phyloP scores from a whole-genome alignment of 2,113 vertebrate genomes.

The Origma solitaria region DNA sequence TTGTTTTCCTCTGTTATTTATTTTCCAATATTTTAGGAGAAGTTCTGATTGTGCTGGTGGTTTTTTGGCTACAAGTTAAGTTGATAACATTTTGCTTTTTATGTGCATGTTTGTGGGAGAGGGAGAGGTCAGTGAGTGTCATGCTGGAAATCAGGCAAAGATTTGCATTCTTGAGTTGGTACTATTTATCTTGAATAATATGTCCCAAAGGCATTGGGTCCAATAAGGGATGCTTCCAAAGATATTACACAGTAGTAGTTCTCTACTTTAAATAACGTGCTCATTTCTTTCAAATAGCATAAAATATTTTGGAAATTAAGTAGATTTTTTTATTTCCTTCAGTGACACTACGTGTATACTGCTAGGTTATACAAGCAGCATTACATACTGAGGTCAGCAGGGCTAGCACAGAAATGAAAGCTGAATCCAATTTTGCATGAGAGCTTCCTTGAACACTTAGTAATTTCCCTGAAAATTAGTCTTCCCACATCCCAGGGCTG shows the following conservation, averaged over 20 bases:
- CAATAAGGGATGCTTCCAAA: background rate
- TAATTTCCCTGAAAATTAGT: background rate
- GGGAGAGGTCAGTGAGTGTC: background rate
- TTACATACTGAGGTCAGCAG: background rate
- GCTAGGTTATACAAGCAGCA: background rate
- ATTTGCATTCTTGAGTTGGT: background rate
- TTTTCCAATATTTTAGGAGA: background rate
- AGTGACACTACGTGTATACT: background rate
- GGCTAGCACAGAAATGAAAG: background rate
- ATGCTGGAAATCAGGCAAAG: background rate
- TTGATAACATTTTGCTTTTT: background rate
- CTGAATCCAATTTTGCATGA: background rate
- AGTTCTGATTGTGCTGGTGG: background rate
- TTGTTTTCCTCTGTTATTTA: background rate
- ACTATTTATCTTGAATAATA: background rate
- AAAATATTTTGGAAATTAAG: background rate
- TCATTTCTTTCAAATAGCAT: background rate
- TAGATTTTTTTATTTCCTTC: background rate
- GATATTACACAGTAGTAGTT: background rate
- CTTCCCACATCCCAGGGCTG: background rate
- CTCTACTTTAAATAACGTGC: background rate
- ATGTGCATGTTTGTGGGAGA: fast-evolving
- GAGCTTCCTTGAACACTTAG: background rate
- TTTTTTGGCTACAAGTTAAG: background rate
- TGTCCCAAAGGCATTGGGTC: background rate